phyloP scores from a whole-genome alignment of 2,797 vertebrate species.

The Crenuchus spilurus region DNA sequence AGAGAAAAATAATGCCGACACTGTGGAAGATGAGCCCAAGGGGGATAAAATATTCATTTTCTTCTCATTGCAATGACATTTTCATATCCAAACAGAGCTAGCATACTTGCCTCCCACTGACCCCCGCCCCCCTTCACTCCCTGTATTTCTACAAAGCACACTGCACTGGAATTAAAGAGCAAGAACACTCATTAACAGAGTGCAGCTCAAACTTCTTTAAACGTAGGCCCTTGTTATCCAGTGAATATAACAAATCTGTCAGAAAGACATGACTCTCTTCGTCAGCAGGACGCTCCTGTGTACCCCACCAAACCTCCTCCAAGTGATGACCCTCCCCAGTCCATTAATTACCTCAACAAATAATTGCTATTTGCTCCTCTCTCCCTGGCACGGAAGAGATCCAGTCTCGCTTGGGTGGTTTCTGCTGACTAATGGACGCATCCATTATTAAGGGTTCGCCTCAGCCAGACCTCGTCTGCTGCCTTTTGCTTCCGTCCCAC shows the following conservation, averaged over 20 bases:
- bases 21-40: background rate
- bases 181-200: constrained; percentile 14
- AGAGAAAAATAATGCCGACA: background rate
- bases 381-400: constrained; percentile 33
- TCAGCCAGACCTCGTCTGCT: constrained; percentile 1
- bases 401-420: constrained; percentile 40
- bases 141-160: background rate
- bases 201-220: constrained; percentile 21
- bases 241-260: constrained; percentile 41
- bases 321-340: constrained; percentile 8
- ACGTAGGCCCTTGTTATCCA: constrained; percentile 35
- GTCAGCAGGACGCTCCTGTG: constrained; percentile 13
- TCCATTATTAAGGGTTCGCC: constrained; percentile 49
- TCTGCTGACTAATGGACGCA: constrained; percentile 50
- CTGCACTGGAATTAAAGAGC: constrained; percentile 24
- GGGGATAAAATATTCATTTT: background rate
- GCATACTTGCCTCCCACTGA: too few relatives aligned
- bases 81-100: constrained; percentile 2
- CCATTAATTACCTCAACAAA: constrained; percentile 44
- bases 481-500: constrained; percentile 12
- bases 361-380: constrained; percentile 51
- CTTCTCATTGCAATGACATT: background rate
- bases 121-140: too few relatives aligned
- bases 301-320: background rate
- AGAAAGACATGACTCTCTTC: constrained; percentile 13